Conservation (phyloP, 2,888 invertebrate species). For the Drosophila trichaetosa region DNA sequence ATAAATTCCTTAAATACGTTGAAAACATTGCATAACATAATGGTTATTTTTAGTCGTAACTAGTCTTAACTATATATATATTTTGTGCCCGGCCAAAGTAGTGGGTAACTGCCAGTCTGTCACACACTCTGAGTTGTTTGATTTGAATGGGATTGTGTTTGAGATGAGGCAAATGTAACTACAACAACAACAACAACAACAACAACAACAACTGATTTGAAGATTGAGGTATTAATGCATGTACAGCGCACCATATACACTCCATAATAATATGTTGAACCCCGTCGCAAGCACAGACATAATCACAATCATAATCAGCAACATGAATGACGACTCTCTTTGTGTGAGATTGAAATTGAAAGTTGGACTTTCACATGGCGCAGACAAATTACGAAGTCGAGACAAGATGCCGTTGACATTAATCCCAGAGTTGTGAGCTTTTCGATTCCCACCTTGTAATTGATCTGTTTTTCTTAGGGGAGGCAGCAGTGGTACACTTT, state of each 20-base stretch:
- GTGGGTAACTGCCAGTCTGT: constrained; percentile 20
- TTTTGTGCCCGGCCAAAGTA: neutral
- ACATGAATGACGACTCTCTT: constrained; percentile 39
- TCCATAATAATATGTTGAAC: constrained; percentile 28
- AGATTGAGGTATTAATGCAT: constrained; percentile 22
- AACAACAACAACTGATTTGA: constrained; percentile 26
- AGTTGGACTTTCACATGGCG: constrained; percentile 74
- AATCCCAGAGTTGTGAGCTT: constrained; percentile 28
- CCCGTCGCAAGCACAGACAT: constrained; percentile 23
- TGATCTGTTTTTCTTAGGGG: constrained; percentile 53
- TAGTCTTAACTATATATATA: neutral
- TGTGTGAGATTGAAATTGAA: constrained; percentile 51
- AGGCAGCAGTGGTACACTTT: neutral
- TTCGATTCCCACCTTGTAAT: constrained; percentile 45
- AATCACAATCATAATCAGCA: constrained; percentile 39
- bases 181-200: constrained; percentile 20
- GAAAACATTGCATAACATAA: neutral
- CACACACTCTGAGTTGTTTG: neutral
- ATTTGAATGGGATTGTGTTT: constrained; percentile 38
- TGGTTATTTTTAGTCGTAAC: neutral
- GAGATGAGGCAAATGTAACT: constrained; percentile 26
- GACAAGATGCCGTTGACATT: constrained; percentile 62
- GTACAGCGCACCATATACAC: neutral
- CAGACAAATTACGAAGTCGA: constrained; percentile 36
- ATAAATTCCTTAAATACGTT: neutral